Evolutionary conservation across 30 jellyfish, hydroid and myxozoan genomes (phyloP), one percentile per base, ranked within the genome.

Genomic region (Pseudorhiza aurosa): DNA sequence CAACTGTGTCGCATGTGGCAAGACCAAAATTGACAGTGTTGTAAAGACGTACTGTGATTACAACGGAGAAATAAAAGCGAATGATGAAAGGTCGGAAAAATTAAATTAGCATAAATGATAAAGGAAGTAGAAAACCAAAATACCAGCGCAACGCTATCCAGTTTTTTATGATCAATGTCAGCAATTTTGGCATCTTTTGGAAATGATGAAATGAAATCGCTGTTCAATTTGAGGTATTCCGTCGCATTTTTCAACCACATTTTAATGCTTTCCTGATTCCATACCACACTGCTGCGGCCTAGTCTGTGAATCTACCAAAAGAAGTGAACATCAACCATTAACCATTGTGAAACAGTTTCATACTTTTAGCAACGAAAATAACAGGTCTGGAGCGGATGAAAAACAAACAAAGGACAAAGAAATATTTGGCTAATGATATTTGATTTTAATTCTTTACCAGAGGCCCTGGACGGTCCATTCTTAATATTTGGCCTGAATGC

Each of bases 261-360:
- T 31, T 45, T 60, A 1, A 84, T 68, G 59, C 88, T 69, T 8
- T 72, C 81, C 47, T 40, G 68, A 51, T 84, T 84, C 95, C 95
- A 84, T 2, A 72, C 95, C 15, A 84, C 73, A 62, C 88, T 84
- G 65, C 84, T 44, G 12, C 75, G 76, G 24, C 95, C 95, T 17
- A 84, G 72, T n/a, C 95, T 42, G 29, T 71, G 95, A 21, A 84
- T 84, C 95, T 84, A 53, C 4, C 43, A 55, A 24, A 1, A 17
- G 43, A 60, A 25, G 32, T 29, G 6, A 60, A 60, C 21, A 4
- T n/a, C n/a, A n/a, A n/a, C n/a, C n/a, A n/a, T n/a, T n/a, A n/a
- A n/a, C n/a, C n/a, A n/a, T n/a, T n/a, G n/a, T n/a, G n/a, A n/a
- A n/a, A n/a, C n/a, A n/a, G n/a, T n/a, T n/a, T n/a, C n/a, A n/a